Percentiles rank a stretch among this genome's conserved stretches.
Evolutionary conservation across 2,888 invertebrate species (phyloP).

Genomic region (Keiferia lycopersicella): DNA sequence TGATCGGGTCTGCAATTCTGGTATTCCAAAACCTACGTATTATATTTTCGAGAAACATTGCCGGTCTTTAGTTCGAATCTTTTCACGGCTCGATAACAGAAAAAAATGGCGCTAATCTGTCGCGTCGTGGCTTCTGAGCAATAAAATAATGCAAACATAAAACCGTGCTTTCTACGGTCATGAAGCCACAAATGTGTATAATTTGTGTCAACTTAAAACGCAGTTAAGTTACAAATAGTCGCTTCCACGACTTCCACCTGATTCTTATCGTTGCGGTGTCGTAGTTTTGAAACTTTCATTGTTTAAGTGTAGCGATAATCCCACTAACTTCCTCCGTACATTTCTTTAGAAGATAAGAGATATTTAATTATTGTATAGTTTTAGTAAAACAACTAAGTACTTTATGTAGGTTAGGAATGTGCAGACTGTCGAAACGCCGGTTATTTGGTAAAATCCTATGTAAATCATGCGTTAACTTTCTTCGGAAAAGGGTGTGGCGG

Average conservation of each 20-base stretch:
- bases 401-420: not conserved
- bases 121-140: not conserved
- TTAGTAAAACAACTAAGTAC: not conserved
- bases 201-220: not conserved
- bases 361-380: not conserved
- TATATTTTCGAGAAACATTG: not conserved
- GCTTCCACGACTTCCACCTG: not conserved
- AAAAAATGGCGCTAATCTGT: not conserved
- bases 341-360: not conserved
- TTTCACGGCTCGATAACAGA: not conserved
- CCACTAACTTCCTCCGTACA: not conserved
- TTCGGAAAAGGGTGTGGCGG: conserved; percentile 21
- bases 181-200: not conserved
- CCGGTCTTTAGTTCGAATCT: not conserved
- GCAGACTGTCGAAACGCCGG: conserved; percentile 3
- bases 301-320: not conserved
- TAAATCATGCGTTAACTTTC: conserved; percentile 13
- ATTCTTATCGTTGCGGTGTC: conserved; percentile 2
- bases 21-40: too few relatives aligned
- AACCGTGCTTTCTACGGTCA: not conserved
- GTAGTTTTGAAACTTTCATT: not conserved
- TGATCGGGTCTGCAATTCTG: too few relatives aligned
- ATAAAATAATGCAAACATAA: conserved; percentile 5
- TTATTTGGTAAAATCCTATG: conserved; percentile 11
- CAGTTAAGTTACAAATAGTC: conserved; percentile 9